Base-by-base conservation (phyloP, 2,888 invertebrate species). In the Chorisops tibialis region DNA sequence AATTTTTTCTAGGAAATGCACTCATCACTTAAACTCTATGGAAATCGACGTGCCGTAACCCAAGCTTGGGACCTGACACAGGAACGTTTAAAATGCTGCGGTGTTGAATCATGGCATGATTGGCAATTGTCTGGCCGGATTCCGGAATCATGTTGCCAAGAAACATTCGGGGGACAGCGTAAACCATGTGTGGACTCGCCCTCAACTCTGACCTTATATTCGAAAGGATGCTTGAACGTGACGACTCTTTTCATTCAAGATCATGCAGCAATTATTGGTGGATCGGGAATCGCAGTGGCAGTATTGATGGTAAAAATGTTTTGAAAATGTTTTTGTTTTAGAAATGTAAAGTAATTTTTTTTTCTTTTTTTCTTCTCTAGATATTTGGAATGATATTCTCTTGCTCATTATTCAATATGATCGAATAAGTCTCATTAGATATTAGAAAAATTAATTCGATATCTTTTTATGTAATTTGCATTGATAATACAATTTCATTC, bases 31-130 rank as follows among this genome's bases (percentile, higher is more conserved):
- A 85, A 86, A 6, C 82, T 85, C 66, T 93, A 93, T 74, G 87
- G 88, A 49, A 82, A 82, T 16, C 83, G 84, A 65, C 82, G 83
- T 48, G 83, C 87, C 65, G 85, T 90, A 62, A 89, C 88, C 1
- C 83, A 85, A 62, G 88, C 94, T 0, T 96, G 95, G 95, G 93
- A 95, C 74, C 85, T 87, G 66, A 91, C 93, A 1, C 96, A 96
- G 76, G 84, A 85, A 30, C 82, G 89, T 79, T 80, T 93, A 51
- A 85, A 89, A 72, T 95, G 95, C 76, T 95, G 95, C 72, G 93
- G 93, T 12, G 89, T 92, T 16, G 82, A 82, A 62, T 84, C 84
- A 66, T 88, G 86, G 75, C 82, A 82, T 67, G 90, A 92, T 74
- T 93, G 93, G 92, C 75, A 75, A 69, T 92, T 93, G 87, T 73